These are phyloP conservation scores for Neoscelio sp. DNA, from an alignment of 2,888 invertebrate genomes.

Conservation along the genomic window DNA sequence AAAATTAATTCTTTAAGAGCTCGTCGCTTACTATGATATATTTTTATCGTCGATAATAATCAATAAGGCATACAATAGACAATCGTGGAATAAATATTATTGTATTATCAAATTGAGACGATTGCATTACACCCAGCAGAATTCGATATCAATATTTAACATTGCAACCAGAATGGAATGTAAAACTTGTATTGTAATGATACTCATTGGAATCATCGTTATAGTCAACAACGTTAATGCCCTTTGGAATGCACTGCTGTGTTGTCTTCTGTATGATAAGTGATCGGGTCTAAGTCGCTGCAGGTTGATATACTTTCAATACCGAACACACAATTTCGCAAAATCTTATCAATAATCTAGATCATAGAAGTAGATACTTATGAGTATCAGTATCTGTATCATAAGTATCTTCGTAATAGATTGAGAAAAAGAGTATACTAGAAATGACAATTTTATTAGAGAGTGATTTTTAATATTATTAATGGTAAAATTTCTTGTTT, in stretches of 20 bases:
- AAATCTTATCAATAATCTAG: constrained; percentile 24
- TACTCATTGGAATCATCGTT: constrained; percentile 64
- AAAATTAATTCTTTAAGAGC: not conserved
- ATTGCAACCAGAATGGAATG: constrained; percentile 60
- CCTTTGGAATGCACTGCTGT: constrained; percentile 58
- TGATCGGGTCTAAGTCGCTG: constrained; percentile 7
- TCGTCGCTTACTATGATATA: not conserved
- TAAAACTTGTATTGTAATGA: constrained; percentile 69
- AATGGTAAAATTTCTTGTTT: no score
- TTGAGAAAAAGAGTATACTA: no score
- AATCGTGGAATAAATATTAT: constrained; percentile 19
- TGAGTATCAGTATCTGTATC: no score
- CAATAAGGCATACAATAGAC: constrained; percentile 41
- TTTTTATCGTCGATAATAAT: constrained; percentile 1
- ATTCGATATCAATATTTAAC: constrained; percentile 72
- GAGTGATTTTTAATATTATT: no score
- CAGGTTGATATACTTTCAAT: constrained; percentile 15
- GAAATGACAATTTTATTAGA: no score
- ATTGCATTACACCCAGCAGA: constrained; percentile 27
- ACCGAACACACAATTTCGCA: constrained; percentile 12
- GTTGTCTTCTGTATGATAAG: constrained; percentile 5
- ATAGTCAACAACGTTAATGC: constrained; percentile 20
- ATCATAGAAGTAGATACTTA: not conserved
- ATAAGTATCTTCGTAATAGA: no score
- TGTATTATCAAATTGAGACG: constrained; percentile 46